Evolutionary conservation across 2,797 vertebrate genomes (phyloP), one percentile per base, ranked within the genome.

Genomic region (Myiotriccus ornatus): DNA sequence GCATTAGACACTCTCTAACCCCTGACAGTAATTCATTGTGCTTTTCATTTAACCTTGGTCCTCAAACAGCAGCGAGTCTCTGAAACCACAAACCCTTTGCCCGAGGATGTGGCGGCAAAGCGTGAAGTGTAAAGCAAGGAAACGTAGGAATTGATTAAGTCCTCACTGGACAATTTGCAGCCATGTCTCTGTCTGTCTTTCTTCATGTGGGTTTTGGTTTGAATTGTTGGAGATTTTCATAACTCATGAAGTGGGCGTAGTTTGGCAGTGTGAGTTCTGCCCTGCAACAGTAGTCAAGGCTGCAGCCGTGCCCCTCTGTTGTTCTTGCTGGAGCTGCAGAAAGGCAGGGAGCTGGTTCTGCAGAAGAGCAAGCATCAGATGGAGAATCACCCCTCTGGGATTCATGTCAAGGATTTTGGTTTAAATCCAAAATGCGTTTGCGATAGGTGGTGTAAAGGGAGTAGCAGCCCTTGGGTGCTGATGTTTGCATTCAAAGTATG

Each of bases 31-130:
- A 62, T 89, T 69, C 8, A 30, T 64, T 89, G 74, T 44, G 30
- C 30, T 95, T 81, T 83, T 83, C 41, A 39, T 90, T 96, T 93
- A 71, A 88, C 46, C 63, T 68, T 65, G 47, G 46, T 84, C 46
- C 37, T 92, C 10, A 2, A 60, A 44, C 34, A 62, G 34, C 34
- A 57, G 74, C 3, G 3, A 55, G 37, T 90, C 64, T 77, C 69
- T 20, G 5, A 53, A 59, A 68, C 49, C 12, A 6, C 60, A 35
- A 41, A 39, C 81, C 12, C 7, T 84, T 95, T 53, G 30, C 90
- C 41, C 24, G 21, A 34, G 57, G 92, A 87, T 78, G 41, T 59
- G 14, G 19, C 0, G 0, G 55, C 27, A 57, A 93, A 94, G 53
- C 4, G 2, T 73, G 53, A 96, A 57, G n/a, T 39, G 41, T 50